Evolutionary conservation across 2,888 invertebrate genomes (phyloP).

Genomic region (Spialia ferax): DNA sequence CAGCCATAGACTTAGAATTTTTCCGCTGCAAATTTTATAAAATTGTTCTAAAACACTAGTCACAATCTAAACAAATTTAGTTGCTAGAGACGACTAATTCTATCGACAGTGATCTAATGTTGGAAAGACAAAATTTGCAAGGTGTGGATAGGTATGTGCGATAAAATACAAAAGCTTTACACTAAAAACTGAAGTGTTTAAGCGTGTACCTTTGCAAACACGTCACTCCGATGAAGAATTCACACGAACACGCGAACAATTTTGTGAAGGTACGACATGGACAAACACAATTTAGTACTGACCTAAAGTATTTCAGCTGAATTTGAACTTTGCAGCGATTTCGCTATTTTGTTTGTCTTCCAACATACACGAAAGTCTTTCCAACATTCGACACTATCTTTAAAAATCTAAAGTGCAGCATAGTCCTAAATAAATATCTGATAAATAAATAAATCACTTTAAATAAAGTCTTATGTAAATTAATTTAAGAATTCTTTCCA

Average conservation of each 20-base stretch:
- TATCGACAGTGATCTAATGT: constrained; percentile 65
- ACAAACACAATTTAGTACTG: constrained; percentile 65
- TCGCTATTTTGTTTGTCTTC: constrained; percentile 55
- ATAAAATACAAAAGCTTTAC: constrained; percentile 54
- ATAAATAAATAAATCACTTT: neutral
- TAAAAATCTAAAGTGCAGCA: constrained; percentile 34
- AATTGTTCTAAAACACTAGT: no score
- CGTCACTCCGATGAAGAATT: constrained; percentile 58
- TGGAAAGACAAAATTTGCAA: constrained; percentile 79
- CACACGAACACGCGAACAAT: constrained; percentile 71
- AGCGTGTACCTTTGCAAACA: constrained; percentile 65
- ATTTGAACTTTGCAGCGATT: constrained; percentile 49
- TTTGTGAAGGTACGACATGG: constrained; percentile 49
- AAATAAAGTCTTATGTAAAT: constrained; percentile 43
- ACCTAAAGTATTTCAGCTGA: constrained; percentile 66
- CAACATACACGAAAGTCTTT: constrained; percentile 78
- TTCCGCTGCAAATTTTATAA: no score
- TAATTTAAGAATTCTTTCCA: constrained; percentile 16
- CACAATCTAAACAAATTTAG: neutral
- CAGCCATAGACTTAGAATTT: no score
- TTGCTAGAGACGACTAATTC: neutral
- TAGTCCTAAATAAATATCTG: constrained; percentile 25
- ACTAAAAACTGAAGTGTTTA: constrained; percentile 54
- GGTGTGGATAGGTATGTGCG: constrained; percentile 67
- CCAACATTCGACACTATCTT: constrained; percentile 73